Conservation (phyloP, 2,113 vertebrate species). For the Nettapus auritus region DNA sequence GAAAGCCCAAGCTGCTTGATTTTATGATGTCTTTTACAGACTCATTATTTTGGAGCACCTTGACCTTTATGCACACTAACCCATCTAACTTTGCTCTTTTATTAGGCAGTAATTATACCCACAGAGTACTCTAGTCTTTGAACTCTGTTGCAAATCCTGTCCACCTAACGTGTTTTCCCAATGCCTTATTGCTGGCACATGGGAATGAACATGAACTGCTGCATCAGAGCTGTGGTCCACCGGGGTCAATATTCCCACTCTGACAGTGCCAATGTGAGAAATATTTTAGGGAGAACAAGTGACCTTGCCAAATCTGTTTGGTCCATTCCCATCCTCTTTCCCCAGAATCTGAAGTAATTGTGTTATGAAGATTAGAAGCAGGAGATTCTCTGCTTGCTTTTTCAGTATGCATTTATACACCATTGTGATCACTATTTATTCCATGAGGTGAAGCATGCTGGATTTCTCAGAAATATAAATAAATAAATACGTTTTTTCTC, state of each 20-base stretch:
- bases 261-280: background rate
- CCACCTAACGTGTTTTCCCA: background rate
- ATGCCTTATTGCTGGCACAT: rapidly evolving
- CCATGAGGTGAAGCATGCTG: background rate
- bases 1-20: background rate
- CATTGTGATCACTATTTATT: background rate
- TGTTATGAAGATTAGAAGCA: background rate
- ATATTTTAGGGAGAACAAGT: background rate
- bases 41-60: background rate
- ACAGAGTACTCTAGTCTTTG: background rate
- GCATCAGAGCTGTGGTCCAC: background rate
- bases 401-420: background rate
- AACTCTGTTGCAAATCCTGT: background rate
- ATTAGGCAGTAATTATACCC: background rate
- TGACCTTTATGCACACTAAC: background rate
- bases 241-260: background rate
- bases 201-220: rapidly evolving
- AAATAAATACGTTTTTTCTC: background rate
- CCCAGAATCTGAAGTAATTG: background rate
- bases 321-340: background rate
- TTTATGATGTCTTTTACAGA: background rate
- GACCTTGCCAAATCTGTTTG: background rate
- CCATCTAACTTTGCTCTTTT: background rate
- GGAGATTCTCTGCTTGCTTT: background rate
- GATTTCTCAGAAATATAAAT: background rate